Percentiles rank a stretch among this genome's conserved stretches.
phyloP scores from a whole-genome alignment of 2,888 invertebrate genomes.

The Drosophila neoperkinsi region DNA sequence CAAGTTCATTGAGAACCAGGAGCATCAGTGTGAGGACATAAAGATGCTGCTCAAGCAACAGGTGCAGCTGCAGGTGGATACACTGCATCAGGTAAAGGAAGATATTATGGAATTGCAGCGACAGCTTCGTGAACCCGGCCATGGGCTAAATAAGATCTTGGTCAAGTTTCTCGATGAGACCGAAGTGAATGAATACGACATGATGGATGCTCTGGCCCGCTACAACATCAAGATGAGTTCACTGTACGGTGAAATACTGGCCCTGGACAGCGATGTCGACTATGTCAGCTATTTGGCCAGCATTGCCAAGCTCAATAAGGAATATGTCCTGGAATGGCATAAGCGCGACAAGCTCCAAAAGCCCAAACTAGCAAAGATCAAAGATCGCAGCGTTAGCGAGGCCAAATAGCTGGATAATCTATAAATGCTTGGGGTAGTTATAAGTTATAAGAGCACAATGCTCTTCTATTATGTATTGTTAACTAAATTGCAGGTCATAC shows the following conservation, averaged over 20 bases:
- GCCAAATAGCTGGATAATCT: neutral
- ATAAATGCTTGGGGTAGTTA: neutral
- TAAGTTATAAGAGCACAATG: neutral
- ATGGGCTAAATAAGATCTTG: constrained; percentile 16
- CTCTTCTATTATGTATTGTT: neutral
- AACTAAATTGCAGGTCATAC: neutral
- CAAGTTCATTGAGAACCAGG: constrained; percentile 10
- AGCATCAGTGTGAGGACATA: constrained; percentile 37
- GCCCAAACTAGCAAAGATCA: neutral
- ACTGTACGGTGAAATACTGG: constrained; percentile 38
- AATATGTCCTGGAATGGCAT: constrained; percentile 30
- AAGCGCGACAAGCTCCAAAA: constrained; percentile 6
- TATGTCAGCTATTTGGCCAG: constrained; percentile 40
- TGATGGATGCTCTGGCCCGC: constrained; percentile 33
- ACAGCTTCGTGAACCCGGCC: constrained; percentile 13
- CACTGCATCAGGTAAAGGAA: constrained; percentile 39
- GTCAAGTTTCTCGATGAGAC: constrained; percentile 53
- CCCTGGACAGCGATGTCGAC: constrained; percentile 50
- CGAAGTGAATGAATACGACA: constrained; percentile 30
- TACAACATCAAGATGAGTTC: constrained; percentile 47
- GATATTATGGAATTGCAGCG: constrained; percentile 43
- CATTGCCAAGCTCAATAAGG: constrained; percentile 38
- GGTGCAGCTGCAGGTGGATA: constrained; percentile 21
- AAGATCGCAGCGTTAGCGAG: neutral
- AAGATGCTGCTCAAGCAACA: constrained; percentile 21